Evolutionary conservation across 1,140 invertebrate species (phyloP), one percentile per base, ranked within the genome.

Genomic region (Uloborus diversus): DNA sequence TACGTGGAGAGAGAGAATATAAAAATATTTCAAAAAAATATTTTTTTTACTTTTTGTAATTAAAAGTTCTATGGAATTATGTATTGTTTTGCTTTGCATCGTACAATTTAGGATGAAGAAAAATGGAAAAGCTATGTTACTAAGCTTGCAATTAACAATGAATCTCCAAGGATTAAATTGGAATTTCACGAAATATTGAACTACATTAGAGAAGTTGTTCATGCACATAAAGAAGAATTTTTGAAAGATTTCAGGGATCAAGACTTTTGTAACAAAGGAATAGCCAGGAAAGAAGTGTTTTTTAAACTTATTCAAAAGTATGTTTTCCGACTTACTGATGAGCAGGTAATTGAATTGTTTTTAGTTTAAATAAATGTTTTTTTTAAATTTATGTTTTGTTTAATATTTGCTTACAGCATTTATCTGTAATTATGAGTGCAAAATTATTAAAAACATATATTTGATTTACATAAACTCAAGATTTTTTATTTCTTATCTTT

Each of bases 81-180:
- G n/a, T n/a, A n/a, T n/a, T n/a, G n/a, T n/a, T n/a, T n/a, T n/a
- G n/a, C n/a, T n/a, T n/a, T n/a, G n/a, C n/a, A n/a, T n/a, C n/a
- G n/a, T n/a, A n/a, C n/a, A n/a, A 25, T 59, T 9, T 7, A 71
- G 69, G 53, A 71, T 47, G 69, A 71, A 71, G 69, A 71, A 71
- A 71, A 71, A 28, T 71, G 69, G 69, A 56, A 51, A n/a, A 7
- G 37, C 30, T 37, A 27, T 47, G 69, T 71, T 20, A 71, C 37
- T 42, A 71, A 59, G 14, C 30, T 71, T 27, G 61, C 69, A 11
- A 27, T 2, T 25, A n/a, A 32, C 30, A 32, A 35, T 27, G 25
- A 71, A 25, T 14, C 23, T 17, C 20, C 20, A n/a, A 23, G 14
- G n/a, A 71, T 37, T 25, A 56, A 27, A 23, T 33, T 56, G 13